Evolutionary conservation across 2,113 vertebrate genomes (phyloP).

Genomic region (Camelus bactrianus): DNA sequence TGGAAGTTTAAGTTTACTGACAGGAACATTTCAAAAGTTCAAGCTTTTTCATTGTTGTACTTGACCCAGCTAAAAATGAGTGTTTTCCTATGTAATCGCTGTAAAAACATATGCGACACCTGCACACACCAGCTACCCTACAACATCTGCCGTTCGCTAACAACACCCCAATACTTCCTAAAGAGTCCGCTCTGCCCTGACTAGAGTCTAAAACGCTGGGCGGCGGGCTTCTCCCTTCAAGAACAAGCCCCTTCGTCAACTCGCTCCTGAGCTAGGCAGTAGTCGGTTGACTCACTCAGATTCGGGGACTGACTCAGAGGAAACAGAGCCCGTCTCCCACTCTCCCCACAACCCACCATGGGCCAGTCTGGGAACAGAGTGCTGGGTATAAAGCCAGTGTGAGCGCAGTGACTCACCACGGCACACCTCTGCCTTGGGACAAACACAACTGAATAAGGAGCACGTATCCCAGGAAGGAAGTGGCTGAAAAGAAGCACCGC

Average conservation of each 20-base stretch:
- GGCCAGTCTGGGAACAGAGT: background rate
- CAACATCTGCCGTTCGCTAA: background rate
- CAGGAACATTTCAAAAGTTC: background rate
- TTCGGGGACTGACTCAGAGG: background rate
- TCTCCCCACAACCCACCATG: background rate
- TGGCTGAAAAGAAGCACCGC: background rate
- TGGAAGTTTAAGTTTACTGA: background rate
- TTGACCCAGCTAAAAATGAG: background rate
- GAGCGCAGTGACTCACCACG: background rate
- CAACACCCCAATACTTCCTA: background rate
- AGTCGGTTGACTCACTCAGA: background rate
- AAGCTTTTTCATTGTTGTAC: background rate
- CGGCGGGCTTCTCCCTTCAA: background rate
- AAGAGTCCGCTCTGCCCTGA: background rate
- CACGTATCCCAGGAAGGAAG: background rate
- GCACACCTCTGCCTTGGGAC: background rate
- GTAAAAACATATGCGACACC: background rate
- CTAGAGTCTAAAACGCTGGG: background rate
- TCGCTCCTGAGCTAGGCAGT: background rate
- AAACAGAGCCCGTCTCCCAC: background rate
- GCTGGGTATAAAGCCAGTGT: background rate
- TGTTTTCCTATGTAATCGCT: background rate
- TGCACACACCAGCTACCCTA: background rate
- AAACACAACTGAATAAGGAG: background rate
- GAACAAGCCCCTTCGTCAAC: background rate